Evolutionary conservation across 2,113 vertebrate species (phyloP), one percentile per base, ranked within the genome.

Genomic region (Pluvialis apricaria): DNA sequence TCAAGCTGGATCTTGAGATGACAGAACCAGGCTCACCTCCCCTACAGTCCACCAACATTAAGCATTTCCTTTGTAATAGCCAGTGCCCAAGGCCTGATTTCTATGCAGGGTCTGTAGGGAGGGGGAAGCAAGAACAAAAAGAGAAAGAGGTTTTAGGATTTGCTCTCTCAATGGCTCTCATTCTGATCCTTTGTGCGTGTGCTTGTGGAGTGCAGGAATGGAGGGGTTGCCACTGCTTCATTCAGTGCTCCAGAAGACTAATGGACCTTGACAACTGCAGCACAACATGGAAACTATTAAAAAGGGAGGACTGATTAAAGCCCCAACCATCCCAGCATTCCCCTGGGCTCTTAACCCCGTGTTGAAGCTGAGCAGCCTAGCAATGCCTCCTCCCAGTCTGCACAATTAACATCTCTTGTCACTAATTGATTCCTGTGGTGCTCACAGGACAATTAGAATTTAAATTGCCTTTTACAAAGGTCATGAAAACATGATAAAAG

Each of bases 381-480:
- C 82, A 82, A 49, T 81, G 51, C 92, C 86, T 97, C 96, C 94
- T 94, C 94, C 97, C 91, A 86, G 95, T 90, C 94, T 60, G 52
- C 94, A 93, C 97, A 98, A 97, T 98, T 98, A 98, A 97, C 94
- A 52, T 90, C 94, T 97, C 92, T 97, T 97, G 94, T 97, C 97
- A 96, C 97, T 98, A 98, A 98, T 97, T 98, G 98, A 98, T 98
- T 98, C 97, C 97, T 97, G 93, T 97, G 97, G 96, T 97, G 96
- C 95, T 96, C 95, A 69, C 94, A 97, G 97, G 97, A 98, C 98
- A 98, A 98, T 98, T 98, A 97, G 97, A 98, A 98, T 98, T 98
- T 98, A 97, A 98, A 98, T 97, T 98, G 97, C 97, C 96, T 98
- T 97, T 97, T 98, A 97, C 96, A 98, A 98, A 98, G 97, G 97